A percentile compares a stretch with the other conserved stretches of the same genome.
These are phyloP conservation scores for Himalopsyche anomala DNA, from an alignment of 2,888 invertebrate species.

Conservation along the genomic window DNA sequence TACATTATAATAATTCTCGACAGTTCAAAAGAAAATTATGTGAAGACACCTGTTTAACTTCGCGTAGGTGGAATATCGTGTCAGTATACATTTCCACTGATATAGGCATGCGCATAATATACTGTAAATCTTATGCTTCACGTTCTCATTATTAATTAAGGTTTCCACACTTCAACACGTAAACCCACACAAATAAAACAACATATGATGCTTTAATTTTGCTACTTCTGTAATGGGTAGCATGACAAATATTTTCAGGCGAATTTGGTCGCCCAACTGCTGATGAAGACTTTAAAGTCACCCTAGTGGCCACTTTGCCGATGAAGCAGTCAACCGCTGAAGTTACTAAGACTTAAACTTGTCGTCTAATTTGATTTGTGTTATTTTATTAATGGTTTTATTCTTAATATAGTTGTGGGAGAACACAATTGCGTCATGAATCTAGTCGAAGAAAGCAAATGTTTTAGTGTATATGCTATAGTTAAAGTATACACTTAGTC, in stretches of 20 bases:
- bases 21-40: constrained; percentile 12
- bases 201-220: background rate
- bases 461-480: no score
- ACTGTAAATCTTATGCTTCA: background rate
- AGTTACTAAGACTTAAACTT: no score
- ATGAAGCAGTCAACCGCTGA: background rate
- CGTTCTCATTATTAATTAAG: background rate
- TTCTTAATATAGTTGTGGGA: no score
- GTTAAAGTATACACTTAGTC: no score
- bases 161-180: background rate
- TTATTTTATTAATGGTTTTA: no score
- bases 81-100: background rate
- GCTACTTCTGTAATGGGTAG: background rate
- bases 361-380: no score
- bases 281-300: background rate
- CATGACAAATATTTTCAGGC: background rate
- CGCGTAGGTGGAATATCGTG: background rate
- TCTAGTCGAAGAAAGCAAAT: no score
- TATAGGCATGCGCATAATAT: background rate
- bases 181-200: background rate
- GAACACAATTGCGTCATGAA: no score
- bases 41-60: constrained; percentile 12
- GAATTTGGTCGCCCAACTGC: background rate
- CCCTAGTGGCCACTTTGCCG: background rate
- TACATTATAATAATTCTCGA: background rate